Percentiles rank a stretch among this genome's conserved stretches.
Evolutionary conservation across 2,888 invertebrate genomes (phyloP).

Genomic region (Macaria notata): DNA sequence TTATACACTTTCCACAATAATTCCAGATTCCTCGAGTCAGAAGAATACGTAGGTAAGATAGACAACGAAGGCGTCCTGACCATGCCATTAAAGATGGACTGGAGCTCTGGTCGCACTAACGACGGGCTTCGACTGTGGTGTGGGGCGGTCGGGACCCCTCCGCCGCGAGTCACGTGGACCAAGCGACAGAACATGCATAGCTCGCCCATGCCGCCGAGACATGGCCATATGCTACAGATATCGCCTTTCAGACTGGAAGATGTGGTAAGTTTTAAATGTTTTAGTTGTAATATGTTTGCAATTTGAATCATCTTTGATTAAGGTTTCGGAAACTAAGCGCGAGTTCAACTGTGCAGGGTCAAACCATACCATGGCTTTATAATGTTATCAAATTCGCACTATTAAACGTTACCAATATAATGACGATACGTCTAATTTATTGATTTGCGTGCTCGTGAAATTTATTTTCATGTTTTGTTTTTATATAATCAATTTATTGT

Average conservation of each 20-base stretch:
- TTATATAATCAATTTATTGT: too few species aligned
- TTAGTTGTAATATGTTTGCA: background rate
- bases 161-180: slow-evolving; percentile 83
- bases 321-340: too few species aligned
- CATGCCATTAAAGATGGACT: slow-evolving; percentile 47
- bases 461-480: too few species aligned
- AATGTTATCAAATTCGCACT: too few species aligned
- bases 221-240: slow-evolving; percentile 64
- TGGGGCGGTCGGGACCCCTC: slow-evolving; percentile 83
- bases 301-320: too few species aligned
- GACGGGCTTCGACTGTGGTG: slow-evolving; percentile 83
- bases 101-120: slow-evolving; percentile 25
- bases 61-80: slow-evolving; percentile 62
- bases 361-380: too few species aligned
- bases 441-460: too few species aligned
- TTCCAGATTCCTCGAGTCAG: slow-evolving; percentile 65
- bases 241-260: slow-evolving; percentile 60
- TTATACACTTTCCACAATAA: too few species aligned
- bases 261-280: slow-evolving; percentile 49
- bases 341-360: too few species aligned
- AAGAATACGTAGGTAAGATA: slow-evolving; percentile 64
- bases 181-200: slow-evolving; percentile 59
- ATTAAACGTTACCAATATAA: too few species aligned
- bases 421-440: too few species aligned
- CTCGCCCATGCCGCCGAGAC: slow-evolving; percentile 63